A percentile compares a stretch with the other conserved stretches of the same genome.
Evolutionary conservation across 2,113 vertebrate genomes (phyloP).

Genomic region (Petroica traversi): DNA sequence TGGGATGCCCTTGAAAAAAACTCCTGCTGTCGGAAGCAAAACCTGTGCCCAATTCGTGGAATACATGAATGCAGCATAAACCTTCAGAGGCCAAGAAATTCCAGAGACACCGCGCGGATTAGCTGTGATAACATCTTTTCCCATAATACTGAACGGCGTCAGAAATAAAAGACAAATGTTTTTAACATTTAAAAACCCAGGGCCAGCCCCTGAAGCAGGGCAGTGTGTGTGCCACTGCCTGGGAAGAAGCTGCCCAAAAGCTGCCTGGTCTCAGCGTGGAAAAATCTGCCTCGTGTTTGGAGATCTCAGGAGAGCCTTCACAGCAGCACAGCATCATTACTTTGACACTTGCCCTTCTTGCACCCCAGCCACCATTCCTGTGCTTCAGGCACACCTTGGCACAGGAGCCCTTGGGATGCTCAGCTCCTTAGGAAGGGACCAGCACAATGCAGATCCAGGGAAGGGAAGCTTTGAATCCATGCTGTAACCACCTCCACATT

Average conservation of each 20-base stretch:
- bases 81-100: slow-evolving; percentile 56
- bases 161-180: slow-evolving; percentile 29
- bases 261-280: background rate
- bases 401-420: background rate
- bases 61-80: slow-evolving; percentile 61
- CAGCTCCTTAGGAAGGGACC: background rate
- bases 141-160: background rate
- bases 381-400: background rate
- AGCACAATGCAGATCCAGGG: fast-evolving
- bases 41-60: slow-evolving; percentile 57
- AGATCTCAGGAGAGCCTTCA: background rate
- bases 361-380: background rate
- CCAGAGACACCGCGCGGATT: slow-evolving; percentile 52
- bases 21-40: slow-evolving; percentile 29
- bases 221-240: background rate
- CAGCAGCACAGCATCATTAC: background rate
- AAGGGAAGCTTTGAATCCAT: background rate
- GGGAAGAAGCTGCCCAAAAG: background rate
- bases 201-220: background rate
- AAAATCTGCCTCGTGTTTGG: background rate
- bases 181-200: background rate
- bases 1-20: slow-evolving; percentile 60
- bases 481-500: background rate
- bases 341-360: background rate
- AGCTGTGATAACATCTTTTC: slow-evolving; percentile 64